These are phyloP conservation scores for Hippocampus abdominalis DNA, from an alignment of 2,113 vertebrate species.

Conservation along the genomic window DNA sequence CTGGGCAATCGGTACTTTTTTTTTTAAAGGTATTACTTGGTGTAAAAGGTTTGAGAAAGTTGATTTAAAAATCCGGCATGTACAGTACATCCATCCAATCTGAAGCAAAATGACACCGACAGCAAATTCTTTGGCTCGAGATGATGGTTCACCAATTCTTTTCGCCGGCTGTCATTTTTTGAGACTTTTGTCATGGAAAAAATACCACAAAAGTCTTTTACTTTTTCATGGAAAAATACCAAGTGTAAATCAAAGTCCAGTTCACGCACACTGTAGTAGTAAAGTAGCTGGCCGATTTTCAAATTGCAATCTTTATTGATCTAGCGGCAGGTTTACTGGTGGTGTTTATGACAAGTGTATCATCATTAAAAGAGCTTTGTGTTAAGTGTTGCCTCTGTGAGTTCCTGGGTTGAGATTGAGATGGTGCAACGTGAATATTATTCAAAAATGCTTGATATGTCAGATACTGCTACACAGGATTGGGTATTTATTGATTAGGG, in stretches of 20 bases:
- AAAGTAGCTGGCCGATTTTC: slow-evolving; percentile 2
- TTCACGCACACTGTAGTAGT: background rate
- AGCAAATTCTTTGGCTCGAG: background rate
- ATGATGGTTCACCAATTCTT: no score
- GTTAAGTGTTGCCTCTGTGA: background rate
- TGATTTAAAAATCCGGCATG: background rate
- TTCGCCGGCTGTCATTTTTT: background rate
- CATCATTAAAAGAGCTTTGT: background rate
- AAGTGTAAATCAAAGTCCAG: slow-evolving; percentile 10
- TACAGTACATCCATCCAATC: background rate
- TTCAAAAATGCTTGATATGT: background rate
- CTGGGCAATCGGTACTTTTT: no score
- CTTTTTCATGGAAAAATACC: slow-evolving; percentile 1
- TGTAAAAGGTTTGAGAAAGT: background rate
- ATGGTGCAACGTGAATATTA: background rate
- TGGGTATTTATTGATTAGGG: background rate
- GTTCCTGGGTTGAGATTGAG: background rate
- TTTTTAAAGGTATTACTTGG: background rate
- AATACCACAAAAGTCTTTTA: background rate
- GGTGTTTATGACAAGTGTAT: slow-evolving; percentile 1
- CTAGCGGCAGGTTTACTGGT: background rate
- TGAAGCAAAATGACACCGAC: background rate
- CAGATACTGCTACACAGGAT: background rate
- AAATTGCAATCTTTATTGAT: slow-evolving; percentile 3
- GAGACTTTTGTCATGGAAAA: background rate